Percentiles rank a stretch among this genome's conserved stretches.
phyloP scores from a whole-genome alignment of 1,140 invertebrate genomes.

The Arion vulgaris region DNA sequence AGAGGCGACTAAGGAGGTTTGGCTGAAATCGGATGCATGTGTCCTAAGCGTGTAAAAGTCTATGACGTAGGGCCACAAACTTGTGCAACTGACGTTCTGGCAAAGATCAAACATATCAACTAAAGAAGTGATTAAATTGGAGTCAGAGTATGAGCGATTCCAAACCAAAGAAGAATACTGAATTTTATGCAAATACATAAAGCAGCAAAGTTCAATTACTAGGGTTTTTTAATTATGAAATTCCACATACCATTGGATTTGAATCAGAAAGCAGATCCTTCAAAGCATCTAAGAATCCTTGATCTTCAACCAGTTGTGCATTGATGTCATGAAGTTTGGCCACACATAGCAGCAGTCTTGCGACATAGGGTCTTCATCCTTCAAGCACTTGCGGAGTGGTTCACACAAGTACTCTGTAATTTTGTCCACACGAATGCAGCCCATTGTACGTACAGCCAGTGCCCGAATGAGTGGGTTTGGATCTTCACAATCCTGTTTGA shows the following conservation, averaged over 20 bases:
- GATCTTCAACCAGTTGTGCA: slow-evolving; percentile 95
- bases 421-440: slow-evolving; percentile 99
- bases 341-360: slow-evolving; percentile 99
- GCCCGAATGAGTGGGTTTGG: slow-evolving; percentile 99
- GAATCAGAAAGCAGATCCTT: slow-evolving; percentile 98
- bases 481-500: slow-evolving; percentile 96
- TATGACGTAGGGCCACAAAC: too few relatives aligned
- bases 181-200: too few relatives aligned
- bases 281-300: slow-evolving; percentile 97
- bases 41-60: too few relatives aligned
- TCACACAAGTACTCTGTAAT: slow-evolving; percentile 99
- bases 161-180: too few relatives aligned
- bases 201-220: too few relatives aligned
- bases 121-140: too few relatives aligned
- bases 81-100: too few relatives aligned
- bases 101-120: too few relatives aligned
- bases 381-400: slow-evolving; percentile 95
- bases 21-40: too few relatives aligned
- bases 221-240: too few relatives aligned
- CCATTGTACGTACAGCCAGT: slow-evolving; percentile 99
- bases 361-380: slow-evolving; percentile 99
- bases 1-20: too few relatives aligned
- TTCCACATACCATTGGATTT: slow-evolving; percentile 91
- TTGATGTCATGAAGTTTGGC: slow-evolving; percentile 99
- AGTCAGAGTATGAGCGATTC: too few relatives aligned